phyloP scores from a whole-genome alignment of 2,888 invertebrate species.

The Polydesmus complanatus region DNA sequence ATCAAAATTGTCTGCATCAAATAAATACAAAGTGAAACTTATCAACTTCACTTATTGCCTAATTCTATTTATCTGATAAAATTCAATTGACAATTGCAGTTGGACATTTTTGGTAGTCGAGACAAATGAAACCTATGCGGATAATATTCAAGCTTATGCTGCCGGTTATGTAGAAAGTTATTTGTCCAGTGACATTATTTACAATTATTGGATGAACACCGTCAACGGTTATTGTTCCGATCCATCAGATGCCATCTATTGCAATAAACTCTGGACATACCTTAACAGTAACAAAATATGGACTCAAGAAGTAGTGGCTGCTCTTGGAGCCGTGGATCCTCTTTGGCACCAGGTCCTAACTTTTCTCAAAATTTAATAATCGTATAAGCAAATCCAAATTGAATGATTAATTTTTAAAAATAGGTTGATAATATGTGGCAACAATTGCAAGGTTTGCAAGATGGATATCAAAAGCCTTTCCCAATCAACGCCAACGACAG shows the following conservation, averaged over 20 bases:
- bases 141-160: conserved; percentile 68
- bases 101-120: conserved; percentile 71
- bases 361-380: background rate
- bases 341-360: conserved; percentile 76
- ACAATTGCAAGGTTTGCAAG: conserved; percentile 33
- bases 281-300: conserved; percentile 49
- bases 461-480: conserved; percentile 50
- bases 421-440: conserved; percentile 3
- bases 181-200: conserved; percentile 63
- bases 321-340: conserved; percentile 40
- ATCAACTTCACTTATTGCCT: too few species aligned
- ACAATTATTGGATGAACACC: conserved; percentile 63
- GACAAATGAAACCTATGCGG: conserved; percentile 55
- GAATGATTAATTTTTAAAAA: background rate
- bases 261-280: conserved; percentile 48
- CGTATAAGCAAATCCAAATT: background rate
- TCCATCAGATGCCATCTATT: conserved; percentile 36
- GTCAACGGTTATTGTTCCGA: conserved; percentile 43
- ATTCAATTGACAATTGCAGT: conserved; percentile 40
- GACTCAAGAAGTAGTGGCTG: conserved; percentile 44
- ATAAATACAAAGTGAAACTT: too few species aligned
- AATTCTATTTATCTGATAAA: too few species aligned
- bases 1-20: too few species aligned
- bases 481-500: conserved; percentile 22
- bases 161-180: conserved; percentile 75